Base-by-base conservation (phyloP, 2,797 vertebrate genomes). In the Triplophysa yarkandensis region DNA sequence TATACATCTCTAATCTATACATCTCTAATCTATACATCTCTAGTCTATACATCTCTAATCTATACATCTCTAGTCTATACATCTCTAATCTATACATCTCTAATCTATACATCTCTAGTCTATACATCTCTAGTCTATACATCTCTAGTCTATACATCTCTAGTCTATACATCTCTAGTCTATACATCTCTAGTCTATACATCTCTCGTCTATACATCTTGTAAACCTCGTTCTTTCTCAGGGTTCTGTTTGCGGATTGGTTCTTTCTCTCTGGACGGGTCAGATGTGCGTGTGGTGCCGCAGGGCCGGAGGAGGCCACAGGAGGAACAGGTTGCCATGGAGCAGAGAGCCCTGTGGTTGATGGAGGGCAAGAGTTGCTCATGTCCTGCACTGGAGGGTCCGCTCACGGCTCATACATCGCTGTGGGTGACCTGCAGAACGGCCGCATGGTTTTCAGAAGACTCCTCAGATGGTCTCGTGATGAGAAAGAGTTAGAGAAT, bases 401-500 rank as follows among this genome's bases (percentile, higher is more conserved):
- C 66, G 43, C 63, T 64, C 11, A 32, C 76, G 1, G 78, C 23
- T 89, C 87, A 82, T 88, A 86, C 69, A 80, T 94, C 43, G 90
- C 85, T 5, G 74, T 93, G 68, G 91, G 87, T 25, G 83, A 87
- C 74, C 77, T 89, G 7, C 85, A 86, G 3, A 88, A 89, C 4
- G 89, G 90, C 17, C 81, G 88, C 68, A 84, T 93, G 64, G 84
- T 92, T 62, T 75, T 94, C 81, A 89, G 89, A 30, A 85, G 88
- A 60, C 84, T 94, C 62, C 83, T 93, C 64, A 90, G 72, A 32
- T 95, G 93, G 93, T 86, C 78, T 61, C 82, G 79, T 39, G 86
- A 81, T 0, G 92, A 93, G 71, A 91, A 87, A 80, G 93, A 94
- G 36, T 84, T 93, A 61, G 93, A 89, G 81, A 93, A 85, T 80